A percentile compares a stretch with the other conserved stretches of the same genome.
These are phyloP conservation scores for Hirtodrosophila alboralis DNA, from an alignment of 2,888 invertebrate species.

Conservation along the genomic window DNA sequence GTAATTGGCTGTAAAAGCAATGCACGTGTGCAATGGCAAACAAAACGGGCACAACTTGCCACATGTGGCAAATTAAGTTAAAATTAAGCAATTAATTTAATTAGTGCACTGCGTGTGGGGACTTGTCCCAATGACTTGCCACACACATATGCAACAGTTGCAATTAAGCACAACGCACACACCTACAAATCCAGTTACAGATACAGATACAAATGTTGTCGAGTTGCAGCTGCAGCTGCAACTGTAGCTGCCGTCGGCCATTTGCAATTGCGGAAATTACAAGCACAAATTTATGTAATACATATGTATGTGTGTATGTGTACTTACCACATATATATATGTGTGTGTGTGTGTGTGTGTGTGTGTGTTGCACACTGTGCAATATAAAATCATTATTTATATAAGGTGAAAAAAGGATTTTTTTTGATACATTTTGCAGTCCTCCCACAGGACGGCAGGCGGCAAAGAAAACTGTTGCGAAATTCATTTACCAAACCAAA, in stretches of 20 bases:
- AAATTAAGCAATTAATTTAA: constrained; percentile 80
- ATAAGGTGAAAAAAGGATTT: constrained; percentile 51
- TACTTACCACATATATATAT: neutral
- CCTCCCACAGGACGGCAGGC: neutral
- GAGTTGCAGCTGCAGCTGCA: constrained; percentile 27
- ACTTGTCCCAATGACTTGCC: constrained; percentile 41
- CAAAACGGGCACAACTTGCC: constrained; percentile 55
- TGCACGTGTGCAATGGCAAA: constrained; percentile 57
- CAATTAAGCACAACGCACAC: constrained; percentile 23
- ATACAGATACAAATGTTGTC: constrained; percentile 18
- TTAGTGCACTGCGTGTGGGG: constrained; percentile 59
- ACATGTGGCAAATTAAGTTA: constrained; percentile 79
- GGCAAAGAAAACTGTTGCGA: constrained; percentile 29
- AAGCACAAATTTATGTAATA: constrained; percentile 60
- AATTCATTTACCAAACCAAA: constrained; percentile 38
- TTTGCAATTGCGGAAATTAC: constrained; percentile 72
- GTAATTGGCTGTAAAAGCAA: constrained; percentile 45
- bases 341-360: neutral
- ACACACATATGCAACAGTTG: constrained; percentile 52
- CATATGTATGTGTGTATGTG: constrained; percentile 12
- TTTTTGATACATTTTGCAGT: too few relatives aligned
- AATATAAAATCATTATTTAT: constrained; percentile 46
- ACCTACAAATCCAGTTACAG: constrained; percentile 1
- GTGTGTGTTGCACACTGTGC: neutral
- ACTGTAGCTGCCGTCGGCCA: constrained; percentile 47